Evolutionary conservation across 2,888 invertebrate genomes (phyloP).

Genomic region (Octodonta nipae): DNA sequence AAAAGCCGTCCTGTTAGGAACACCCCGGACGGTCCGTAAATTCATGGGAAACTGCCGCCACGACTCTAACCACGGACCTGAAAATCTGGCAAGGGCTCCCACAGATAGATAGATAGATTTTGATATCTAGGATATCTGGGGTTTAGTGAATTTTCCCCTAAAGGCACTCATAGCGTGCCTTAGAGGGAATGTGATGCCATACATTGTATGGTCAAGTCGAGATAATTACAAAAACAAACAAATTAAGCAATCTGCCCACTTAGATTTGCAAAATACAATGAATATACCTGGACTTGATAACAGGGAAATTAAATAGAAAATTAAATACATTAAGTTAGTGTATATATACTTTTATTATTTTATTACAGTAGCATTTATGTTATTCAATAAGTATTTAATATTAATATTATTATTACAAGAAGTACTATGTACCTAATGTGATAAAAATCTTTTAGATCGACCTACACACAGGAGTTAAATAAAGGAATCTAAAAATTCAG

Average conservation of each 20-base stretch:
- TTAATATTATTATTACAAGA: background rate
- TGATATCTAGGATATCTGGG: no score
- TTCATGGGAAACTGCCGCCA: no score
- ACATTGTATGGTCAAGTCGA: no score
- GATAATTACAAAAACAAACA: background rate
- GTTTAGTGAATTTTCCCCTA: no score
- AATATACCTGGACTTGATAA: slow-evolving; percentile 3
- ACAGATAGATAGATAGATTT: no score
- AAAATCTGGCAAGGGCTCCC: no score
- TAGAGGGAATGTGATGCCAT: no score
- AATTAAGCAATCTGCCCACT: background rate
- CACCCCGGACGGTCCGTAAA: no score
- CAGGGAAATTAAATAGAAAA: slow-evolving; percentile 2
- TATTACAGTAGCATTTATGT: background rate
- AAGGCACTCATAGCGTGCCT: no score
- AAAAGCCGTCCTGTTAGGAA: no score
- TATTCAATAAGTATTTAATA: background rate
- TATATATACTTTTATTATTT: slow-evolving; percentile 3
- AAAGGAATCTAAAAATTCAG: background rate
- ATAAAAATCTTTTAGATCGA: slow-evolving; percentile 2
- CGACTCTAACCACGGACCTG: no score
- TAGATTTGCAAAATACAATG: slow-evolving; percentile 3
- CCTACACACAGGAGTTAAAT: slow-evolving; percentile 4
- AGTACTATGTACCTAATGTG: background rate
- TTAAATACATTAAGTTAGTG: no score